These are phyloP conservation scores for Indicator maculatus DNA, from an alignment of 2,113 vertebrate genomes.

Conservation along the genomic window DNA sequence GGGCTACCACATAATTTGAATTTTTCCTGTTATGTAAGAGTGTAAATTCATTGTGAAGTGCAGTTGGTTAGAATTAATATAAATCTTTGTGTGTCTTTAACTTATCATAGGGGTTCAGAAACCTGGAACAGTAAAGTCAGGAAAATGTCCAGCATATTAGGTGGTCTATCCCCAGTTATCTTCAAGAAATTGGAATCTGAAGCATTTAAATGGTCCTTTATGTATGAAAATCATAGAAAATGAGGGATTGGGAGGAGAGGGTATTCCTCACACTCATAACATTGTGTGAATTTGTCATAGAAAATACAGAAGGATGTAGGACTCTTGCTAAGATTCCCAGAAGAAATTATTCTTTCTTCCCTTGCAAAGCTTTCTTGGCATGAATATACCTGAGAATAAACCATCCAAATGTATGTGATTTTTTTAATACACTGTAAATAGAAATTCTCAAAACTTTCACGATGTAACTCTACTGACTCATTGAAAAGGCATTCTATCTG, in stretches of 20 bases:
- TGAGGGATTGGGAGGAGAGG: background rate
- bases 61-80: background rate
- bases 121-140: background rate
- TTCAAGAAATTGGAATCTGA: background rate
- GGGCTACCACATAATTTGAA: background rate
- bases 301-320: background rate
- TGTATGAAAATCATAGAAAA: background rate
- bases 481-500: constrained; percentile 39
- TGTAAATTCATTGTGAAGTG: background rate
- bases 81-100: background rate
- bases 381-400: background rate
- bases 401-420: background rate
- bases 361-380: background rate
- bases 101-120: background rate
- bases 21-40: background rate
- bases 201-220: background rate
- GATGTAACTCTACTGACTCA: constrained; percentile 25
- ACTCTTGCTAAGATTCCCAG: background rate
- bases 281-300: background rate
- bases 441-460: constrained; percentile 38
- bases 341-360: background rate
- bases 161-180: background rate
- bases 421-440: constrained; percentile 33
- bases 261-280: background rate
- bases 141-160: background rate